These are phyloP conservation scores for Sebastes oblongus DNA, from an alignment of 2,797 vertebrate species.

Conservation along the genomic window DNA sequence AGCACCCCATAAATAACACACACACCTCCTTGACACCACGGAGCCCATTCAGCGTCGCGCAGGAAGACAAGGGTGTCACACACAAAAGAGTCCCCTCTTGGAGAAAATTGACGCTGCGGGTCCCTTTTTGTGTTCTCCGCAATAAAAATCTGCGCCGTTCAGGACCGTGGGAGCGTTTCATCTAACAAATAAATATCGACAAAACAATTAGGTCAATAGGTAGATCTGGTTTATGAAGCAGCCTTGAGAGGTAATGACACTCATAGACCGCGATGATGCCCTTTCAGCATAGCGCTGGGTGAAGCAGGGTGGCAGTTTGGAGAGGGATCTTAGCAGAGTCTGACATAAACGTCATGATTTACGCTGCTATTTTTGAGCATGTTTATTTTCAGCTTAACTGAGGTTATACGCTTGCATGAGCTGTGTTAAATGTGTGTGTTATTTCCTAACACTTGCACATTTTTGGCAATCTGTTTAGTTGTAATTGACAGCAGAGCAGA, in stretches of 20 bases:
- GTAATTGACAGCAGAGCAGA: background rate
- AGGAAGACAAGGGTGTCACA: conserved; percentile 26
- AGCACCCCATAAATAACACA: conserved; percentile 6
- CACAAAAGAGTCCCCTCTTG: conserved; percentile 8
- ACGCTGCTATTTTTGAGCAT: background rate
- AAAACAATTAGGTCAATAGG: conserved; percentile 9
- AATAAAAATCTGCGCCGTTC: too few relatives aligned
- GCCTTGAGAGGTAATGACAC: conserved; percentile 27
- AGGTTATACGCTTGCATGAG: background rate
- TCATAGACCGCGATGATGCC: background rate
- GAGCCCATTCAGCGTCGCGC: background rate
- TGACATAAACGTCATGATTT: background rate
- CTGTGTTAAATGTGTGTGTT: background rate
- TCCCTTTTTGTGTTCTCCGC: too few relatives aligned
- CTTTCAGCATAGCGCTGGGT: background rate
- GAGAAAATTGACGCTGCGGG: background rate
- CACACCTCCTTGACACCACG: background rate
- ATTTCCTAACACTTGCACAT: background rate
- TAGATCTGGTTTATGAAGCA: conserved; percentile 22
- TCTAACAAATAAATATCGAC: conserved; percentile 13
- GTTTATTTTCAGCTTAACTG: background rate
- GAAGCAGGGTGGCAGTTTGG: background rate
- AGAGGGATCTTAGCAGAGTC: background rate
- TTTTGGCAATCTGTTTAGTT: background rate
- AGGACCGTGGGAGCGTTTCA: too few relatives aligned